phyloP scores from a whole-genome alignment of 1,140 invertebrate genomes.

The Musca domestica region DNA sequence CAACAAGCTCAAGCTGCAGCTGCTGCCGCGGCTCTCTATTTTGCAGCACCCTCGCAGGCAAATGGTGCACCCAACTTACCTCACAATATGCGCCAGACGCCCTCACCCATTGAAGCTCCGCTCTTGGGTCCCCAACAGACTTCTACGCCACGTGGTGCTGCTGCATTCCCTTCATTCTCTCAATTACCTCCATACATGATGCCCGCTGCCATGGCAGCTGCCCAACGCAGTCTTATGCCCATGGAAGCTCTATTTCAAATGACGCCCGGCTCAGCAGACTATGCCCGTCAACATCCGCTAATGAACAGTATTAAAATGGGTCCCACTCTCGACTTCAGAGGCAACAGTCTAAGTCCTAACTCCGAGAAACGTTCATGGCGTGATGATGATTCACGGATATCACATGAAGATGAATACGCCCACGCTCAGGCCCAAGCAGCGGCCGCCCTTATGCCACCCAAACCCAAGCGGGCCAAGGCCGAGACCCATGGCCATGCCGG shows the following conservation, averaged over 20 bases:
- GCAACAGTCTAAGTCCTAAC: conserved; percentile 62
- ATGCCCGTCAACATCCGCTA: conserved; percentile 57
- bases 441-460: conserved; percentile 36
- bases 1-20: conserved; percentile 36
- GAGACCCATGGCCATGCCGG: conserved; percentile 54
- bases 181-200: conserved; percentile 43
- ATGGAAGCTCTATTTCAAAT: conserved; percentile 66
- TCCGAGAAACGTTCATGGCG: conserved; percentile 64
- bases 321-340: conserved; percentile 43
- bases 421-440: neutral
- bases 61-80: conserved; percentile 28
- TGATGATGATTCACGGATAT: conserved; percentile 59
- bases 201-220: conserved; percentile 31
- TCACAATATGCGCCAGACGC: conserved; percentile 50
- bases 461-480: conserved; percentile 39
- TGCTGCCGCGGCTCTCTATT: conserved; percentile 33
- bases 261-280: conserved; percentile 57
- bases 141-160: conserved; percentile 27
- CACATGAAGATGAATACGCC: conserved; percentile 57
- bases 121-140: conserved; percentile 30
- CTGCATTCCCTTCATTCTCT: conserved; percentile 38
- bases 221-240: conserved; percentile 53
- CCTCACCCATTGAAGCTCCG: conserved; percentile 56
- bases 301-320: conserved; percentile 56
- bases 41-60: conserved; percentile 29